Base-by-base conservation (phyloP, 2,113 vertebrate genomes). In the Stigmatopora argus region DNA sequence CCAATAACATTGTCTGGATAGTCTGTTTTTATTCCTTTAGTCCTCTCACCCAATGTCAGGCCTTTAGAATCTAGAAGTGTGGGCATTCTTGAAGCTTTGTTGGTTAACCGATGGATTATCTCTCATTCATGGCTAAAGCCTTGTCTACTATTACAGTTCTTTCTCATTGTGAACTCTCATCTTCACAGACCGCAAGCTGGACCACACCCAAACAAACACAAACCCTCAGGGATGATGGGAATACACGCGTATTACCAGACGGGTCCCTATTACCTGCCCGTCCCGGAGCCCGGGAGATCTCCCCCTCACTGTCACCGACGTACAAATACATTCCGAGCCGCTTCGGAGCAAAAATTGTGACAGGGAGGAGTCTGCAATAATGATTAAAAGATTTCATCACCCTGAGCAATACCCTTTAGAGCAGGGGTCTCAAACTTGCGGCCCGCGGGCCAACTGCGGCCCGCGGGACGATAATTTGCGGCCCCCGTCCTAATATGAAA, bases 81-180 rank as follows among this genome's bases (percentile, higher is more conserved):
- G 80, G 84, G 86, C 85, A 83, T 89, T 81, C 83, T 77, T 23
- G 52, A 64, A 79, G 69, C 83, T 83, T 80, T 84, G 81, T 73
- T 83, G 81, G 74, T 85, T 82, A 89, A 86, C 80, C 84, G 62
- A 74, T 65, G 66, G 78, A 87, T 85, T 80, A 87, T 80, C 67
- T 63, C 75, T 70, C 73, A 79, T 86, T 85, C 79, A 89, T 86
- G 84, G 85, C 83, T 83, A 73, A 77, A 72, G 64, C 75, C 74
- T 35, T 82, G 64, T 64, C 82, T 83, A 66, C 79, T 71, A 87
- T 89, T 89, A 86, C 23, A 1, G 31, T 14, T 63, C 77, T 87
- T 81, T 86, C 75, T 86, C 77, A 86, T 72, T 69, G 78, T 51
- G 69, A 83, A 82, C 83, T 74, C 68, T 38, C 71, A 79, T 84